Base-by-base conservation (phyloP, 2,888 invertebrate species). In the Quadroppia sp. region DNA sequence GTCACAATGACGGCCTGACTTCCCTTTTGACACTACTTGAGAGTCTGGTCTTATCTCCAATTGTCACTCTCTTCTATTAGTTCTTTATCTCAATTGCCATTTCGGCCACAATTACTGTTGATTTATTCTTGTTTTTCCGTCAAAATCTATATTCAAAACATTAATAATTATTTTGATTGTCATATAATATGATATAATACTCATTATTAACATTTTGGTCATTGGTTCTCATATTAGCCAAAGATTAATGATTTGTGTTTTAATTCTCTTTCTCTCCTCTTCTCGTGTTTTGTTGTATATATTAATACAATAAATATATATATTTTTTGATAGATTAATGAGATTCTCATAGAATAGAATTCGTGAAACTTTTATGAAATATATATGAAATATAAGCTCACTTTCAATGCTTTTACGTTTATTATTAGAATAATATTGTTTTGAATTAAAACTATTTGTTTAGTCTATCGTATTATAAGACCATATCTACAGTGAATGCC, bases 201-300 rank as follows among this genome's bases (percentile, higher is more conserved):
- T 32, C n/a, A n/a, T 59, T 59, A 59, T 59, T 59, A 59, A 59
- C 32, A 59, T 59, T 59, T 59, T 59, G 59, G 59, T 59, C 59
- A 59, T 59, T 59, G 59, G 59, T 28, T 59, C 32, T 59, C 59
- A 59, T 59, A 59, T 59, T 59, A 59, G 30, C 59, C 15, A 59
- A 59, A 59, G 59, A 59, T 59, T 59, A 59, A 59, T 59, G 30
- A 59, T 59, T 59, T 15, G 4, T 1, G 1, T 4, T n/a, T 59
- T 59, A 23, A 59, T 28, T 59, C 32, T n/a, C 15, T 23, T 15
- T 4, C 23, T 32, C 23, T 59, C 23, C 17, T n/a, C 30, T 32
- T 28, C 30, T 59, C 32, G n/a, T 59, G n/a, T 25, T 2, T 28
- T 17, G n/a, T 28, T 17, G 28, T 59, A 23, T 15, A 59, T 59